A percentile compares a stretch with the other conserved stretches of the same genome.
These are phyloP conservation scores for Drosophila virilis DNA, from an alignment of 1,140 invertebrate genomes.

Conservation along the genomic window DNA sequence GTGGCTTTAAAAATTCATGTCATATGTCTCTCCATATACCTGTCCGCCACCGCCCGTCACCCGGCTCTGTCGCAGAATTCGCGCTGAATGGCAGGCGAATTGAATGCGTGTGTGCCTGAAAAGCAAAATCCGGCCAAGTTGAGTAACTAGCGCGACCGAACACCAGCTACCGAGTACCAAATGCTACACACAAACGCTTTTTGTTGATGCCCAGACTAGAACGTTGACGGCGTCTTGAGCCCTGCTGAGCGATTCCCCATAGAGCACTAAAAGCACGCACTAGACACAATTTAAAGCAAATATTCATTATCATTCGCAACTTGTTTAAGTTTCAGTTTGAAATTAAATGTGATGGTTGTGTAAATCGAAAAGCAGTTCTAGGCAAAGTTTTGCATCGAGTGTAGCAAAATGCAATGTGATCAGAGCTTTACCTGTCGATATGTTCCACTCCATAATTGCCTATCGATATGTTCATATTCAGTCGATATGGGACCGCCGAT, in stretches of 20 bases:
- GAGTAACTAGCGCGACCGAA: slow-evolving; percentile 5
- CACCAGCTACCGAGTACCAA: neutral
- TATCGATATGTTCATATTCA: neutral
- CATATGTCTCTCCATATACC: slow-evolving; percentile 33
- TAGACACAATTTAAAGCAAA: neutral
- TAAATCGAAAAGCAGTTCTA: too few relatives aligned
- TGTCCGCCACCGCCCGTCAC: neutral
- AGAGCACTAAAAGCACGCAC: neutral
- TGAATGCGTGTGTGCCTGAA: slow-evolving; percentile 71
- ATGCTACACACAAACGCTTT: neutral
- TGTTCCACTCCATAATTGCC: neutral
- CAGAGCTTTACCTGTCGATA: neutral
- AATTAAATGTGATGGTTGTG: too few relatives aligned
- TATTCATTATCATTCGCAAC: neutral
- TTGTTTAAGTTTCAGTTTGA: neutral
- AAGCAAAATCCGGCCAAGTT: slow-evolving; percentile 63
- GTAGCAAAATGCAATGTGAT: too few relatives aligned
- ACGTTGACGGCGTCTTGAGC: slow-evolving; percentile 26
- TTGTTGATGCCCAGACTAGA: slow-evolving; percentile 24
- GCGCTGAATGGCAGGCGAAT: slow-evolving; percentile 61
- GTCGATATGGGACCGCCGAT: neutral
- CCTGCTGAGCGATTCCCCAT: slow-evolving; percentile 13
- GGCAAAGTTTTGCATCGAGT: too few relatives aligned
- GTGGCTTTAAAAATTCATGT: slow-evolving; percentile 69
- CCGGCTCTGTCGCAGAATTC: slow-evolving; percentile 11